Percentiles rank a stretch among this genome's conserved stretches.
Evolutionary conservation across 2,113 vertebrate genomes (phyloP).

Genomic region (Silurus glanis): DNA sequence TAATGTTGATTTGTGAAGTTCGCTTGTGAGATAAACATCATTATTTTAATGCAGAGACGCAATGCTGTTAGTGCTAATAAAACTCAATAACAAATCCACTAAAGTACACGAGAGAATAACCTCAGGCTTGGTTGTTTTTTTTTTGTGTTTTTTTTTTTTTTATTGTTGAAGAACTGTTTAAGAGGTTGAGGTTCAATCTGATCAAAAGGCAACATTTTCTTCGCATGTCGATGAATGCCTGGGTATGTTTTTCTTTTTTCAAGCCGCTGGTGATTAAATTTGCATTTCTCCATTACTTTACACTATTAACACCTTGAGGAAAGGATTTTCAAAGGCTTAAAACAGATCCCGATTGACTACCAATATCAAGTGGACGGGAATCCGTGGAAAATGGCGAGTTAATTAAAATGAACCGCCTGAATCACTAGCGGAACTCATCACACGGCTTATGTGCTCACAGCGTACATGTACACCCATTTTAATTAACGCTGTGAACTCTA

Average conservation of each 20-base stretch:
- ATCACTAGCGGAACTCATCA: constrained; percentile 16
- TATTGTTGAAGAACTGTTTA: constrained; percentile 1
- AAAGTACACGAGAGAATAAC: neutral
- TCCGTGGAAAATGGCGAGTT: constrained; percentile 35
- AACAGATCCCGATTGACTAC: constrained; percentile 27
- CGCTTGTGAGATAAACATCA: neutral
- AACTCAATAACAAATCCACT: constrained; percentile 3
- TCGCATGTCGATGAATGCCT: neutral
- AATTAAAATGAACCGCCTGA: constrained; percentile 32
- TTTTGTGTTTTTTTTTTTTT: neutral
- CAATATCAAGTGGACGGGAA: constrained; percentile 32
- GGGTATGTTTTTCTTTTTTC: neutral
- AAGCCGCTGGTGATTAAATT: constrained; percentile 33
- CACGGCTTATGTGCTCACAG: constrained; percentile 5
- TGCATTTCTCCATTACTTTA: constrained; percentile 25
- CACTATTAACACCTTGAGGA: constrained; percentile 17
- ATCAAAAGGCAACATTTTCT: constrained; percentile 30
- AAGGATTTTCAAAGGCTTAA: constrained; percentile 22
- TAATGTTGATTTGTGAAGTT: neutral
- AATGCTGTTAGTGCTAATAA: neutral
- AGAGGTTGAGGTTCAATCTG: constrained; percentile 25
- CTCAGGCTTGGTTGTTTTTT: neutral
- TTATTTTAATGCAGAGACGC: neutral
- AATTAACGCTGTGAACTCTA: constrained; percentile 9
- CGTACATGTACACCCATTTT: neutral